Conservation (phyloP, 1,140 invertebrate species). For the Procambarus virginalis region DNA sequence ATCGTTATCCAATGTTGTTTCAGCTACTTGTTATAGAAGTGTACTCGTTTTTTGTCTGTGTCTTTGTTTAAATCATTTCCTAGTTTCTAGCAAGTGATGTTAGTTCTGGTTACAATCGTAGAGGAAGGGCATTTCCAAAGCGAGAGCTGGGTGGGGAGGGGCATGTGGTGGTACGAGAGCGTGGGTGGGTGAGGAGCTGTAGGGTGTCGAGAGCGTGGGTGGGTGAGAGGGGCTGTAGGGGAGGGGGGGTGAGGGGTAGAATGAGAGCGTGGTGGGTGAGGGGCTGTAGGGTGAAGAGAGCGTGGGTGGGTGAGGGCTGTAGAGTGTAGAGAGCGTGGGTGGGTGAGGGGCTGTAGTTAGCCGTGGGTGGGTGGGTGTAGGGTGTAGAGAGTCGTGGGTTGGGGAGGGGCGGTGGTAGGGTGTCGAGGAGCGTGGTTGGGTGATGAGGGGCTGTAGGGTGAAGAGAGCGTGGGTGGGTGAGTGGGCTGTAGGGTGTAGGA, state of each 20-base stretch:
- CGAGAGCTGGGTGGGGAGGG: too few species aligned
- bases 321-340: neutral
- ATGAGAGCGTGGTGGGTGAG: neutral
- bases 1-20: too few species aligned
- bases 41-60: too few species aligned
- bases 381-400: neutral
- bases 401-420: neutral
- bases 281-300: too few species aligned
- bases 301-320: neutral
- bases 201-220: neutral
- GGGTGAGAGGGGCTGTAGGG: neutral
- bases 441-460: neutral
- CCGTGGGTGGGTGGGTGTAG: neutral
- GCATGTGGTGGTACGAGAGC: too few species aligned
- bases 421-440: neutral
- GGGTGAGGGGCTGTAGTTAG: neutral
- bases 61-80: too few species aligned
- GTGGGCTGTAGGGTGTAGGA: neutral
- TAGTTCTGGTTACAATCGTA: too few species aligned
- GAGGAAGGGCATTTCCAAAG: too few species aligned
- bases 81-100: too few species aligned
- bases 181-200: neutral
- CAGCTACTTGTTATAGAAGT: too few species aligned
- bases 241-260: neutral
- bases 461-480: neutral